Percentiles rank a stretch among this genome's conserved stretches.
Conservation (phyloP, 2,888 invertebrate genomes). For the Uropetala carovei region DNA sequence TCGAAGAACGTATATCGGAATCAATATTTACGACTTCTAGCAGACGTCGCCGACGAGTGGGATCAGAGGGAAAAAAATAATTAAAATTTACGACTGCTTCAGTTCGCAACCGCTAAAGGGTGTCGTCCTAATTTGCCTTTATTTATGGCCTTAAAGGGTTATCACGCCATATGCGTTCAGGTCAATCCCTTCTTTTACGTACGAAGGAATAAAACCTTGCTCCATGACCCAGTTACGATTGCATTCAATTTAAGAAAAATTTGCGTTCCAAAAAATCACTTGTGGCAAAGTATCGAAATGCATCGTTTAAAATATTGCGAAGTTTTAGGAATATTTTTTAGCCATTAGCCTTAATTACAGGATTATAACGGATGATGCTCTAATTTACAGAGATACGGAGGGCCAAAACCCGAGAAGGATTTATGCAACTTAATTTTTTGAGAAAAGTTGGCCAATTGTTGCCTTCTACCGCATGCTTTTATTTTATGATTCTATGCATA, state of each 20-base stretch:
- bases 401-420: too few species aligned
- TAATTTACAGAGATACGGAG: too few species aligned
- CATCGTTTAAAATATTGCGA: too few species aligned
- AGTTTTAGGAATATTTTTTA: too few species aligned
- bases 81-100: constrained; percentile 20
- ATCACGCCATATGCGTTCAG: not conserved
- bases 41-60: not conserved
- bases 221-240: constrained; percentile 6
- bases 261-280: not conserved
- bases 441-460: too few species aligned
- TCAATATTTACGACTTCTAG: constrained; percentile 4
- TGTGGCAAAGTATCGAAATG: too few species aligned
- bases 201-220: not conserved
- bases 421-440: too few species aligned
- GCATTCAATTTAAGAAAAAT: not conserved
- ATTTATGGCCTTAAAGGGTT: not conserved
- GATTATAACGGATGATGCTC: too few species aligned
- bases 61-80: not conserved
- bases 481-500: too few species aligned
- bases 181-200: not conserved
- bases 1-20: not conserved
- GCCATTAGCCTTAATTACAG: too few species aligned
- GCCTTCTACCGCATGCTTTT: too few species aligned
- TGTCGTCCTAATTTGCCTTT: constrained; percentile 25
- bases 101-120: not conserved